Evolutionary conservation across 1,140 invertebrate species (phyloP), one percentile per base, ranked within the genome.

Genomic region (Protaetia brevitarsis): DNA sequence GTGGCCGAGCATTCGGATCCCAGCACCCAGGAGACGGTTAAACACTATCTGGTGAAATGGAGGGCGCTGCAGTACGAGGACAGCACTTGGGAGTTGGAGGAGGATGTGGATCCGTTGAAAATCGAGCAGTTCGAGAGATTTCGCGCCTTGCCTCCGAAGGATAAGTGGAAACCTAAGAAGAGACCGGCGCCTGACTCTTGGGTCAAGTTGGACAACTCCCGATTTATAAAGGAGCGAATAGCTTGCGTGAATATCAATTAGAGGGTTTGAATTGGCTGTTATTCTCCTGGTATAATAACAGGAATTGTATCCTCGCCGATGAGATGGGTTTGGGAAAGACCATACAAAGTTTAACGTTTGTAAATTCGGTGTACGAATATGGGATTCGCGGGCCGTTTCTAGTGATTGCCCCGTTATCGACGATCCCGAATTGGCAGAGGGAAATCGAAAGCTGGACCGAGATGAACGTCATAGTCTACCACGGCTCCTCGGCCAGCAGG

Each of bases 401-500:
- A 45, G 94, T 99, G n/a, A 98, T 99, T 73, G 98, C 96, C n/a
- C 98, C 98, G 3, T 83, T 99, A 2, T 99, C 97, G 0, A 99
- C 98, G 1, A 96, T 99, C 73, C n/a, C 95, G n/a, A 99, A 99
- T 86, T 99, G 98, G 98, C 96, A 99, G 80, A 83, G 98, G 76
- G 98, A 99, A 85, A 99, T 99, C 81, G 98, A 99, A 84, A 91
- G 91, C 8, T 99, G 98, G 98, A 99, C 98, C 10, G 95, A 99
- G 74, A 91, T 99, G 85, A 99, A 99, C 83, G 94, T 97, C 10
- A 90, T 99, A 58, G 96, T 98, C 16, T 99, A 99, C n/a, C 97
- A 99, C 80, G 97, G 97, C 73, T 95, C 92, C 45, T 88, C 91
- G 68, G 89, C 94, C 34, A 98, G 96, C 82, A 88, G 97, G 76